Evolutionary conservation across 2,113 vertebrate species (phyloP).

Genomic region (Tricholaema leucomelas): DNA sequence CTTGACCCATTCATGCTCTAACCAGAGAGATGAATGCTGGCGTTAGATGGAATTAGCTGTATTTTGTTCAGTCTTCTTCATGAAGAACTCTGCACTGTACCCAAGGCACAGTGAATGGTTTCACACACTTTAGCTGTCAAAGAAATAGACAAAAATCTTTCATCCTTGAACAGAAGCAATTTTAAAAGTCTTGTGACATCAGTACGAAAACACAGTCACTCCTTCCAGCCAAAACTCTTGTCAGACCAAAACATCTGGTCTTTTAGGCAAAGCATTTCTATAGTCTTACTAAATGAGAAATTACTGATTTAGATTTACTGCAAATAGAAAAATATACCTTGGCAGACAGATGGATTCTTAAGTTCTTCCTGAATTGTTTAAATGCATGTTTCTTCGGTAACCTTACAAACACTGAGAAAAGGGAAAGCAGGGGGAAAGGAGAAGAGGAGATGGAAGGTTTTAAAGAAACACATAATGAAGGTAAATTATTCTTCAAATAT

Average conservation of each 20-base stretch:
- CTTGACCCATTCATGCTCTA: not conserved
- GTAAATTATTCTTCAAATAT: slow-evolving; percentile 25
- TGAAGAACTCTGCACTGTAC: not conserved
- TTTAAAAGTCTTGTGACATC: not conserved
- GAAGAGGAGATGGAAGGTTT: slow-evolving; percentile 55
- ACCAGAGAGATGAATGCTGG: not conserved
- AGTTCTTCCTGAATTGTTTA: slow-evolving; percentile 60
- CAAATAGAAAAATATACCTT: slow-evolving; percentile 58
- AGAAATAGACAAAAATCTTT: not conserved
- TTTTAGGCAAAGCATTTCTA: not conserved
- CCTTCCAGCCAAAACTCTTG: not conserved
- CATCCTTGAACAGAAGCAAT: not conserved
- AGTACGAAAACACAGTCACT: not conserved
- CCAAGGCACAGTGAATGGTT: not conserved
- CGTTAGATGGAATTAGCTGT: not conserved
- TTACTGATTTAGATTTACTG: not conserved
- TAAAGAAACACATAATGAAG: slow-evolving; percentile 26
- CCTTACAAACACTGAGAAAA: slow-evolving; percentile 63
- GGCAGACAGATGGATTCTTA: slow-evolving; percentile 49
- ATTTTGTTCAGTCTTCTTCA: not conserved
- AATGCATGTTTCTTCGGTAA: slow-evolving; percentile 66
- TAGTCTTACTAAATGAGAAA: not conserved
- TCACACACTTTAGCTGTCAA: not conserved
- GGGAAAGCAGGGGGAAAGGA: not conserved
- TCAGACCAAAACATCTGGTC: not conserved